Percentiles rank a stretch among this genome's conserved stretches.
These are phyloP conservation scores for Datnioides undecimradiatus DNA, from an alignment of 2,113 vertebrate species.

Conservation along the genomic window DNA sequence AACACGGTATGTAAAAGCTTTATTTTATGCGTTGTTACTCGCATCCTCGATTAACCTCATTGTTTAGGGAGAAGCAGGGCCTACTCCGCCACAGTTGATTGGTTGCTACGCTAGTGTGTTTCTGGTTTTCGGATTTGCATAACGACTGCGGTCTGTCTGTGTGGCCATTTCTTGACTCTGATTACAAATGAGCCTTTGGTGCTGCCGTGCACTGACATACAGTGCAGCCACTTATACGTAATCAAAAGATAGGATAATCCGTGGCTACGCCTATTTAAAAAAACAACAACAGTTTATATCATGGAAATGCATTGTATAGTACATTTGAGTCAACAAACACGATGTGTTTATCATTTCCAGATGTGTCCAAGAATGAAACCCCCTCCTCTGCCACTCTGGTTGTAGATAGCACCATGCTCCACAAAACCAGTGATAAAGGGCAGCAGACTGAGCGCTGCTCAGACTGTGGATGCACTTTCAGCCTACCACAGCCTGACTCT, in stretches of 20 bases:
- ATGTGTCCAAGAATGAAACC: conserved; percentile 3
- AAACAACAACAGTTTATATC: neutral
- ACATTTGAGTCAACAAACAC: neutral
- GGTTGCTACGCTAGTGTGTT: neutral
- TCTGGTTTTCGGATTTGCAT: neutral
- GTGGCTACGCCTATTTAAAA: neutral
- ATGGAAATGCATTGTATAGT: neutral
- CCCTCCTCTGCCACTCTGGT: conserved; percentile 14
- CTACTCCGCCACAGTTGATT: neutral
- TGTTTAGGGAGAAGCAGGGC: conserved; percentile 33
- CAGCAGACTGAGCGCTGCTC: conserved; percentile 53
- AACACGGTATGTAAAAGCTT: conserved; percentile 47
- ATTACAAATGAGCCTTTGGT: neutral
- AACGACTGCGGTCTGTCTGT: neutral
- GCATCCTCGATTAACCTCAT: neutral
- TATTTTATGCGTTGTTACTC: neutral
- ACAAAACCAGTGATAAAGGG: conserved; percentile 46
- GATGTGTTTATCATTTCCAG: conserved; percentile 34
- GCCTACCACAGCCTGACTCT: conserved; percentile 10
- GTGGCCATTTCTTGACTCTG: neutral
- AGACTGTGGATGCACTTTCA: conserved; percentile 66
- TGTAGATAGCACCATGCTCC: conserved; percentile 68
- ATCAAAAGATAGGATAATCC: neutral
- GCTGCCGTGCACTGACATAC: no score
- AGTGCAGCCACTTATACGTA: no score